Conservation (phyloP, 2,113 vertebrate genomes). For the Acanthochromis polyacanthus region DNA sequence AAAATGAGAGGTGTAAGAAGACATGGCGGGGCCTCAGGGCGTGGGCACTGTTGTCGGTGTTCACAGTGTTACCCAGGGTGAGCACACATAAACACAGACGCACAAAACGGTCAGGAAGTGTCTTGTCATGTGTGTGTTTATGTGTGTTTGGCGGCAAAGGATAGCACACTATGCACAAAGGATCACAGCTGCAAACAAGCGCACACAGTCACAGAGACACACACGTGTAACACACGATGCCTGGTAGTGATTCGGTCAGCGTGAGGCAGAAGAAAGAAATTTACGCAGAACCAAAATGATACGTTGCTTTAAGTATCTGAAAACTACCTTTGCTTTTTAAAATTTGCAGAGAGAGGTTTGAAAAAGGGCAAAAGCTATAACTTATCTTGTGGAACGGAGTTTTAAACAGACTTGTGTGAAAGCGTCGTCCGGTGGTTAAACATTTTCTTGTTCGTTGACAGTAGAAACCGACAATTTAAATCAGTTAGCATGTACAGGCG, state of each 20-base stretch:
- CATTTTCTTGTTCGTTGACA: constrained; percentile 27
- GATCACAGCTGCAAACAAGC: constrained; percentile 43
- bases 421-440: constrained; percentile 12
- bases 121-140: constrained; percentile 35
- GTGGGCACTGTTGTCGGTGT: constrained; percentile 72
- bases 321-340: neutral
- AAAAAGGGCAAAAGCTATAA: neutral
- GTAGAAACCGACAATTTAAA: constrained; percentile 48
- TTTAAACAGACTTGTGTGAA: constrained; percentile 17
- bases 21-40: constrained; percentile 64
- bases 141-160: constrained; percentile 20
- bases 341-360: constrained; percentile 3
- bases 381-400: constrained; percentile 11
- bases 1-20: constrained; percentile 77
- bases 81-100: constrained; percentile 51
- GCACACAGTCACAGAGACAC: neutral
- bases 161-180: constrained; percentile 31
- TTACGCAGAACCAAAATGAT: neutral
- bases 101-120: constrained; percentile 56
- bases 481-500: constrained; percentile 13
- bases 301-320: neutral
- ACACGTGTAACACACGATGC: constrained; percentile 28
- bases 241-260: constrained; percentile 19
- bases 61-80: constrained; percentile 48
- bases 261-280: constrained; percentile 24